These are phyloP conservation scores for Noctua comes DNA, from an alignment of 2,888 invertebrate genomes.

Conservation along the genomic window DNA sequence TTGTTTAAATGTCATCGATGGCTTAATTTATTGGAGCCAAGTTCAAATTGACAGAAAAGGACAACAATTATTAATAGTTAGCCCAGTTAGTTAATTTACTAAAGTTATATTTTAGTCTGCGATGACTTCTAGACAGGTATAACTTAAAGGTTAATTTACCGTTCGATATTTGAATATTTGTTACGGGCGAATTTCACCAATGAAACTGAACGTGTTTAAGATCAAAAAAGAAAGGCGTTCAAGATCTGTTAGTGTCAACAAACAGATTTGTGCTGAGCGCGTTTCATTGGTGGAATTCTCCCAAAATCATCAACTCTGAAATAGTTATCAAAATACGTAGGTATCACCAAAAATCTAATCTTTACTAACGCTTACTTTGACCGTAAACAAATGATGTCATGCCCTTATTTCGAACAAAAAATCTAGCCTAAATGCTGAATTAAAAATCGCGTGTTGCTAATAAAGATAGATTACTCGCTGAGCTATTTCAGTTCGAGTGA, in stretches of 20 bases:
- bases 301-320: not conserved
- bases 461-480: constrained; percentile 12
- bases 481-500: constrained; percentile 22
- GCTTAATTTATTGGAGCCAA: constrained; percentile 39
- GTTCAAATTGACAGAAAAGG: constrained; percentile 39
- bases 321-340: not conserved
- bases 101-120: constrained; percentile 31
- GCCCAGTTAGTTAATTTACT: constrained; percentile 34
- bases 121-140: constrained; percentile 1
- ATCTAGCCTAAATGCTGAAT: not conserved
- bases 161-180: not conserved
- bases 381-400: constrained; percentile 6
- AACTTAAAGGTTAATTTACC: constrained; percentile 14
- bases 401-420: not conserved
- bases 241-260: not conserved
- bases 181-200: not conserved
- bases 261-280: not conserved
- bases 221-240: not conserved
- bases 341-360: not conserved
- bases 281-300: not conserved
- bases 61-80: constrained; percentile 40
- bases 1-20: constrained; percentile 47
- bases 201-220: not conserved
- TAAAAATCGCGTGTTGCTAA: constrained; percentile 33
- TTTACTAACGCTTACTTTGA: not conserved